Conservation (phyloP, 2,113 vertebrate genomes). For the Pygoscelis adeliae region DNA sequence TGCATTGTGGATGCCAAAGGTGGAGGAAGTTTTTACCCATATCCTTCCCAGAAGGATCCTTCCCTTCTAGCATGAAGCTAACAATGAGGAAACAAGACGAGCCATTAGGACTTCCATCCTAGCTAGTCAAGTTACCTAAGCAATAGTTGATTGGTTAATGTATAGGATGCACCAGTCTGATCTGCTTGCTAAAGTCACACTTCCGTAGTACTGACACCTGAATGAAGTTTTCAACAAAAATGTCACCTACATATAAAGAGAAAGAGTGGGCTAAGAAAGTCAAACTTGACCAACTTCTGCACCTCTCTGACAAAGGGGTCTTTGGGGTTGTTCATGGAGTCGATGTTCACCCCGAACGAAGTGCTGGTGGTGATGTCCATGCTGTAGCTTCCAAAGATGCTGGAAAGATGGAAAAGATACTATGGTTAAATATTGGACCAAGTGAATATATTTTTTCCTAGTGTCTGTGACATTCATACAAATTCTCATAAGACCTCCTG, state of each 20-base stretch:
- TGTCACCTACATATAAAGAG: slow-evolving; percentile 61
- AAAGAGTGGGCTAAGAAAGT: slow-evolving; percentile 64
- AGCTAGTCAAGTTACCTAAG: neutral
- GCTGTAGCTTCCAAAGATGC: slow-evolving; percentile 85
- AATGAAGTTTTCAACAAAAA: neutral
- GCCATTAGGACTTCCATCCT: neutral
- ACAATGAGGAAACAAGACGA: neutral
- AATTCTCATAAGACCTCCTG: neutral
- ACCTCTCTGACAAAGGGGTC: slow-evolving; percentile 84
- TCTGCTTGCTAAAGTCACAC: neutral
- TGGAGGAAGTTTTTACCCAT: neutral
- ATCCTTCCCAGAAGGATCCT: neutral
- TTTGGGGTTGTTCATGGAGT: slow-evolving; percentile 85
- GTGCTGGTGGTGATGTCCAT: slow-evolving; percentile 85
- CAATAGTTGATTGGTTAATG: neutral
- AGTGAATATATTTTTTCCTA: neutral
- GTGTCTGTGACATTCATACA: neutral
- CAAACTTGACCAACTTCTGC: slow-evolving; percentile 74
- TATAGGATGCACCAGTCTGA: neutral
- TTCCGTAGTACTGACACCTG: neutral
- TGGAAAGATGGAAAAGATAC: slow-evolving; percentile 39
- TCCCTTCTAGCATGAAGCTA: neutral
- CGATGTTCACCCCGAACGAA: slow-evolving; percentile 84
- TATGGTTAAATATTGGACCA: neutral
- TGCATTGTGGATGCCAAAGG: neutral